Conservation (phyloP, 2,888 invertebrate species). For the Glaucopsyche alexis region DNA sequence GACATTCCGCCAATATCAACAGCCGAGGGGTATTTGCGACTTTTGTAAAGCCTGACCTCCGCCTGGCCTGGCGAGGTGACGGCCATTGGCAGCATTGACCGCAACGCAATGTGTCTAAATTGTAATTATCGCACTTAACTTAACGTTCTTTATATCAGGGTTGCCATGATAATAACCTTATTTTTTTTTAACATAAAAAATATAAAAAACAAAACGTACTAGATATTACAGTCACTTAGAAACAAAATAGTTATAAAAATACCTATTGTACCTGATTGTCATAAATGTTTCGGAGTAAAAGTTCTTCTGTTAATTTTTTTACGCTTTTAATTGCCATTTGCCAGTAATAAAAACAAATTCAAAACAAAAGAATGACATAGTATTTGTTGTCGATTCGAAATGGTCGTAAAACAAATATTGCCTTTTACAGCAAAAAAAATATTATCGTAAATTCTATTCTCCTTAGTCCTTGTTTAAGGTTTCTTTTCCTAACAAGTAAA, state of each 20-base stretch:
- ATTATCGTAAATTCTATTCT: neutral
- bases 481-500: neutral
- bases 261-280: too few relatives aligned
- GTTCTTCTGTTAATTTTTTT: neutral
- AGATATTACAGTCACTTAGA: too few relatives aligned
- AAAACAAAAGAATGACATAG: neutral
- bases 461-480: neutral
- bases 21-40: neutral
- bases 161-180: neutral
- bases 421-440: neutral
- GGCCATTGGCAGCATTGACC: constrained; percentile 44
- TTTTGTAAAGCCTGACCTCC: constrained; percentile 8
- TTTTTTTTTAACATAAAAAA: neutral
- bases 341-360: neutral
- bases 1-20: neutral
- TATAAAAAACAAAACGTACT: neutral
- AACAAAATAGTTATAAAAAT: too few relatives aligned
- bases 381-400: neutral
- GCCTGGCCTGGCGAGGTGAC: constrained; percentile 30
- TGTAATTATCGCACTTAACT: constrained; percentile 32
- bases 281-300: neutral
- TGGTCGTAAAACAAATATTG: neutral
- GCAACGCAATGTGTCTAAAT: constrained; percentile 48
- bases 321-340: neutral
- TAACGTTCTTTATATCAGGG: neutral